Percentiles rank a stretch among this genome's conserved stretches.
Conservation (phyloP, 2,888 invertebrate genomes). For the Melanostoma scalare region DNA sequence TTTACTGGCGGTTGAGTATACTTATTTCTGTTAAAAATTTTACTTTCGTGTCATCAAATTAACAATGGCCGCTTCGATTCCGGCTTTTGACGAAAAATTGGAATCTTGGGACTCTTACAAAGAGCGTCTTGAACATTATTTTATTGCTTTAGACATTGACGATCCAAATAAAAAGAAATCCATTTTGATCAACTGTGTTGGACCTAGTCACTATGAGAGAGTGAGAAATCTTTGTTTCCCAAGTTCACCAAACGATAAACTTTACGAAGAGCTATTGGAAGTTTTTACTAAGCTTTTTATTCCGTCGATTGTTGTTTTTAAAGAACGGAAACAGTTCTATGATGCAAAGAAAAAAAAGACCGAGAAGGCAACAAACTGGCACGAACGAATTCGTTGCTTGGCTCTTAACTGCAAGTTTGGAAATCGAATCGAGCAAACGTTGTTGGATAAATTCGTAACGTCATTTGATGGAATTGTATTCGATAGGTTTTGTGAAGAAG, state of each 20-base stretch:
- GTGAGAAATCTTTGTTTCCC: conserved; percentile 61
- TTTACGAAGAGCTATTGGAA: conserved; percentile 45
- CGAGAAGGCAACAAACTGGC: conserved; percentile 52
- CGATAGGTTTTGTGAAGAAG: conserved; percentile 58
- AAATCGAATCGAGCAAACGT: conserved; percentile 26
- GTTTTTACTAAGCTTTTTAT: conserved; percentile 43
- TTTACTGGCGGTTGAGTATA: neutral
- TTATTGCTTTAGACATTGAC: conserved; percentile 49
- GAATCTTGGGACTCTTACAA: conserved; percentile 63
- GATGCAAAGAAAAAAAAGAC: conserved; percentile 27
- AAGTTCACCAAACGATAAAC: conserved; percentile 44
- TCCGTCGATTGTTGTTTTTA: conserved; percentile 51
- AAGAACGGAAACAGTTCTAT: conserved; percentile 58
- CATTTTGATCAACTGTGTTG: conserved; percentile 48
- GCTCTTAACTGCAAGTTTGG: conserved; percentile 62
- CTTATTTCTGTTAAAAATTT: neutral
- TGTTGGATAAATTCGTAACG: conserved; percentile 60
- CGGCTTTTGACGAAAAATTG: conserved; percentile 46
- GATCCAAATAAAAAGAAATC: conserved; percentile 55
- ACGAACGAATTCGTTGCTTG: conserved; percentile 47
- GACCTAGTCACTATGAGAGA: conserved; percentile 46
- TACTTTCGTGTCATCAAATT: neutral
- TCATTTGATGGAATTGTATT: conserved; percentile 53
- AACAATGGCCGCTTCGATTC: conserved; percentile 52
- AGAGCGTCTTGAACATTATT: conserved; percentile 57